A percentile compares a stretch with the other conserved stretches of the same genome.
Evolutionary conservation across 2,113 vertebrate species (phyloP).

Genomic region (Tenebrosternarchus preto): DNA sequence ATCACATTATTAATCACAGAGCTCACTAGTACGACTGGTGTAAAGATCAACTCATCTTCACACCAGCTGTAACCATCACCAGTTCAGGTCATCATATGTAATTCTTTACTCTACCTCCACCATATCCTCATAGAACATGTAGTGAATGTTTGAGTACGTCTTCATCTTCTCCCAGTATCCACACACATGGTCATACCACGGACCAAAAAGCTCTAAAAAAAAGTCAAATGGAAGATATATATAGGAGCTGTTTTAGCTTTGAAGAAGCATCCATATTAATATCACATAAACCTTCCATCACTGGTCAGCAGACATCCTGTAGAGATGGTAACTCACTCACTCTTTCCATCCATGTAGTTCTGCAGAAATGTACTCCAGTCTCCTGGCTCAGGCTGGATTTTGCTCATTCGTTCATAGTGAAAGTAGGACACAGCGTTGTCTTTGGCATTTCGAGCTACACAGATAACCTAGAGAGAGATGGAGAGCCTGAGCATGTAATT

Average conservation of each 20-base stretch:
- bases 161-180: slow-evolving; percentile 82
- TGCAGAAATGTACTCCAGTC: slow-evolving; percentile 76
- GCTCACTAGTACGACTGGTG: too few species aligned
- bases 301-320: neutral
- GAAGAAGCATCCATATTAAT: neutral
- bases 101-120: slow-evolving; percentile 69
- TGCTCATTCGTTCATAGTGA: slow-evolving; percentile 82
- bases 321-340: slow-evolving; percentile 47
- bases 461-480: slow-evolving; percentile 72
- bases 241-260: neutral
- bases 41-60: neutral
- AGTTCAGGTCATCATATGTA: too few species aligned
- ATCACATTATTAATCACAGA: slow-evolving; percentile 20
- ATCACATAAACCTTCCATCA: neutral
- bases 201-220: slow-evolving; percentile 72
- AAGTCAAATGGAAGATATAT: neutral
- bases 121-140: slow-evolving; percentile 84
- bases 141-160: slow-evolving; percentile 71
- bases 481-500: too few species aligned
- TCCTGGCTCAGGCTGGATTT: slow-evolving; percentile 72
- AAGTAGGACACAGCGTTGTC: slow-evolving; percentile 82
- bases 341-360: slow-evolving; percentile 74
- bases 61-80: too few species aligned
- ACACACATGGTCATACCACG: slow-evolving; percentile 80
- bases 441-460: slow-evolving; percentile 85